These are phyloP conservation scores for Meloe dianella DNA, from an alignment of 2,888 invertebrate genomes.

Conservation along the genomic window DNA sequence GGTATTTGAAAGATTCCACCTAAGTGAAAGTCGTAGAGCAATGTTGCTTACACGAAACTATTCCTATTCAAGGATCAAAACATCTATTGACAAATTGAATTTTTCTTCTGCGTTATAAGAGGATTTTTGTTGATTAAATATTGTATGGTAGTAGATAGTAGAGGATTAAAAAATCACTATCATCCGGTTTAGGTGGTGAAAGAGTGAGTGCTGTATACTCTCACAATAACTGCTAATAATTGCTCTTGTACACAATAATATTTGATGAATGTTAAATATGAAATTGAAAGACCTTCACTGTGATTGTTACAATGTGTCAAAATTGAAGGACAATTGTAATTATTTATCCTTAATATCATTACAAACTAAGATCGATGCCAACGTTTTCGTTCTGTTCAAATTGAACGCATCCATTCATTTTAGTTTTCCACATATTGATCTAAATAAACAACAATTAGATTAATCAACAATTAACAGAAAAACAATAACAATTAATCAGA, in stretches of 20 bases:
- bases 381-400: too few relatives aligned
- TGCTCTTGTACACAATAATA: background rate
- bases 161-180: conserved; percentile 13
- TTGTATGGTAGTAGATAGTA: background rate
- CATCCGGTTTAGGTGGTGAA: conserved; percentile 11
- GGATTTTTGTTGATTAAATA: background rate
- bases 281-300: background rate
- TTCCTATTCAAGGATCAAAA: background rate
- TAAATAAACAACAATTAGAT: too few relatives aligned
- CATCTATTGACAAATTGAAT: too few relatives aligned
- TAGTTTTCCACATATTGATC: too few relatives aligned
- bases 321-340: conserved; percentile 17
- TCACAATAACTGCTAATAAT: background rate
- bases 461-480: background rate
- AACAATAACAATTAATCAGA: background rate
- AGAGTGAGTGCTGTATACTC: background rate
- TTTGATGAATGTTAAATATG: background rate
- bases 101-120: too few relatives aligned
- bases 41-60: background rate
- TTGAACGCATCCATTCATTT: too few relatives aligned
- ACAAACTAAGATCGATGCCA: too few relatives aligned
- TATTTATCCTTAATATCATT: background rate
- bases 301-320: background rate
- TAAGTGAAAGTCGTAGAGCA: background rate
- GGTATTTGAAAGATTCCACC: background rate